Conservation (phyloP, 2,797 vertebrate genomes). For the Leptoclinus maculatus region DNA sequence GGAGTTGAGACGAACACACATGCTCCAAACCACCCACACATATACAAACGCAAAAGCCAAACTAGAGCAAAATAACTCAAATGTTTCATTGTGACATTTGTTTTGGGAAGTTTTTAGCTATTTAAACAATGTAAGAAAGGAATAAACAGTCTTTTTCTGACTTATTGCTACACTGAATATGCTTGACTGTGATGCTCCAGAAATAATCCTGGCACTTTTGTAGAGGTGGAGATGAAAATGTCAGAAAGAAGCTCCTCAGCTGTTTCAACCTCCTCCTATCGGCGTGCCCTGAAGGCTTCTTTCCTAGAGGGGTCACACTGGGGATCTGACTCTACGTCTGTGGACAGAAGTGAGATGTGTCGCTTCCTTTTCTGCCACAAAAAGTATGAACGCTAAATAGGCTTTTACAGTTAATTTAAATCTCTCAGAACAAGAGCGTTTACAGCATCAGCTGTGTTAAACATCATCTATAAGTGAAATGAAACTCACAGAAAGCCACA, state of each 20-base stretch:
- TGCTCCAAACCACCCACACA: slow-evolving; percentile 43
- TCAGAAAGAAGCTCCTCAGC: slow-evolving; percentile 44
- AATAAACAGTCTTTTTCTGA: background rate
- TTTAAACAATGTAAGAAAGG: slow-evolving; percentile 41
- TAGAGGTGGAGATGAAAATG: slow-evolving; percentile 33
- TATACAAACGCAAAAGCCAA: slow-evolving; percentile 27
- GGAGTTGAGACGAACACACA: slow-evolving; percentile 46
- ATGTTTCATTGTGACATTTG: slow-evolving; percentile 54
- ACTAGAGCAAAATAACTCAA: slow-evolving; percentile 32
- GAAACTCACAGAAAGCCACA: background rate
- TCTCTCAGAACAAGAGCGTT: background rate
- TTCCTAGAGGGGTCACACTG: background rate
- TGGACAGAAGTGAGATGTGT: background rate
- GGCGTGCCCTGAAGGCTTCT: slow-evolving; percentile 19
- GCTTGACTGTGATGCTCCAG: slow-evolving; percentile 19
- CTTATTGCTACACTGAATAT: background rate
- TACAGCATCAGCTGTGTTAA: background rate
- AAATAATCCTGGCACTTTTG: slow-evolving; percentile 21
- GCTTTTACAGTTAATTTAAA: slow-evolving; percentile 9
- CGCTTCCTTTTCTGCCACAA: slow-evolving; percentile 8
- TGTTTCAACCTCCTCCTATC: slow-evolving; percentile 31
- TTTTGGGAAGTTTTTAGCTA: slow-evolving; percentile 36
- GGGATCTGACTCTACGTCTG: background rate
- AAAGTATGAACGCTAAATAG: background rate
- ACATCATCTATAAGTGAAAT: background rate